Base-by-base conservation (phyloP, 1,140 invertebrate genomes). In the Penaeus chinensis region DNA sequence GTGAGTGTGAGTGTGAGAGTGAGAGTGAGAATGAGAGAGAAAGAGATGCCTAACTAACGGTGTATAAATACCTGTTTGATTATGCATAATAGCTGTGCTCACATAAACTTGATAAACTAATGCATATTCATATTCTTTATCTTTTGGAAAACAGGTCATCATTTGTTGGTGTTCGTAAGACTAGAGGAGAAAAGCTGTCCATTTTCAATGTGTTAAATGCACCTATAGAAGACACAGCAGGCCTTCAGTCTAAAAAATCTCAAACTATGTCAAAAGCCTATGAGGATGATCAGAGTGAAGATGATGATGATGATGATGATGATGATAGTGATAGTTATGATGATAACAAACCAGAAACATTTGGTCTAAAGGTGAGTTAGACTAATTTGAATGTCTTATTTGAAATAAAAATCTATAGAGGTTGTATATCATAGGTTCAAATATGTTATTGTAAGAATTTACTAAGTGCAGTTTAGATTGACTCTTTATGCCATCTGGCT, bases 181-280 rank as follows among this genome's bases (percentile, higher is more conserved):
- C 93, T 32, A 95, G 89, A 93, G 94, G 85, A 93, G 94, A 92
- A 92, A 95, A 95, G 78, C 95, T 95, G 91, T 96, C 96, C 0
- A 93, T 96, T 37, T 97, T 96, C 90, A 95, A 96, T 90, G 95
- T 95, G 84, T 90, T 96, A 4, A 94, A 95, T 90, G 93, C 65
- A 47, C 37, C 27, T 32, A 10, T 37, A 22, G 84, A 87, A 8
- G 71, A 80, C 20, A 69, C 71, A 24, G 69, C 66, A 47, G 63
- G 80, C n/a, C 77, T 80, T 13, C 78, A 69, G 42, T 54, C 54
- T 54, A 54, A 54, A 16, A 54, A 11, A 16, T 54, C 54, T 13
- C 60, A 82, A 42, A n/a, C 77, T 32, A 10, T 27, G 11, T 16
- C 78, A 27, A 20, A 32, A 32, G 7, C 74, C 20, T 16, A 19